Evolutionary conservation across 2,797 vertebrate species (phyloP).

Genomic region (Monodelphis domestica): DNA sequence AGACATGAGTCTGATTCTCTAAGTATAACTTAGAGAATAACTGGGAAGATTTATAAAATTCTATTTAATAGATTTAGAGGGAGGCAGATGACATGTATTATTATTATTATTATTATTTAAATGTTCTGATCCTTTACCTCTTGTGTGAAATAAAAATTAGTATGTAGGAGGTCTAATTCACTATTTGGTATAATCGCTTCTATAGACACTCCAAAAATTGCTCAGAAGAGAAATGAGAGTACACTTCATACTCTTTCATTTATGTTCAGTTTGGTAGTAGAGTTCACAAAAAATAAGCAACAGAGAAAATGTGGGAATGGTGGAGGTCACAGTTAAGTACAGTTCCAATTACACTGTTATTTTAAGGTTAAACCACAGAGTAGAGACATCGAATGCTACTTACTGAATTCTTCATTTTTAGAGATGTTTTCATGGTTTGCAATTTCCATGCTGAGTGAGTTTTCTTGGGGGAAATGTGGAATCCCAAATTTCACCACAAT

Average conservation of each 20-base stretch:
- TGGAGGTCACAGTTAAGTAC: not conserved
- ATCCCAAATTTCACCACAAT: too few species aligned
- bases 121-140: not conserved
- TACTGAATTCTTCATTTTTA: not conserved
- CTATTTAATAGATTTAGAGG: conserved; percentile 8
- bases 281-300: conserved; percentile 13
- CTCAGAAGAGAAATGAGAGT: not conserved
- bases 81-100: not conserved
- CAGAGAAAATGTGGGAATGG: not conserved
- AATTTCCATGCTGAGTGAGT: conserved; percentile 39
- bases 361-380: conserved; percentile 33
- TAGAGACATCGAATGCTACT: conserved; percentile 41
- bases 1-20: conserved; percentile 17
- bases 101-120: not conserved
- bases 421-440: conserved; percentile 22
- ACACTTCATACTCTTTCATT: not conserved
- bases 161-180: not conserved
- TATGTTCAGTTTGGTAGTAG: not conserved
- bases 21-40: not conserved
- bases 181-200: not conserved
- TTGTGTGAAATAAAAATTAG: not conserved
- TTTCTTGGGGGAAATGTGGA: not conserved
- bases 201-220: not conserved
- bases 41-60: not conserved
- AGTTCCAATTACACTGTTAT: conserved; percentile 19